A percentile compares a stretch with the other conserved stretches of the same genome.
phyloP scores from a whole-genome alignment of 2,888 invertebrate species.

The Rhingia rostrata region DNA sequence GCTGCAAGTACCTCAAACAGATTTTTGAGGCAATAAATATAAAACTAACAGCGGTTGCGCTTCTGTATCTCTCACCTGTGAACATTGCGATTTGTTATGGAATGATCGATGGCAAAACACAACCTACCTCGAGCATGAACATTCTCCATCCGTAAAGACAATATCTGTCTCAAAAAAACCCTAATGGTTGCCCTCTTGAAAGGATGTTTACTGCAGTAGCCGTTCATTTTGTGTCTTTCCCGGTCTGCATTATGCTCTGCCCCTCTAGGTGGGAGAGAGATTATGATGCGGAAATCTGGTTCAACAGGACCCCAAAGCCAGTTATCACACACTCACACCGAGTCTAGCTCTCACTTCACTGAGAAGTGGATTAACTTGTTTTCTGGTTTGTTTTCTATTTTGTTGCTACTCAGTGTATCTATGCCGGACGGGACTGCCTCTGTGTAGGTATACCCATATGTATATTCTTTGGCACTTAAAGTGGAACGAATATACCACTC shows the following conservation, averaged over 20 bases:
- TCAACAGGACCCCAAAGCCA: constrained; percentile 68
- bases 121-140: constrained; percentile 1
- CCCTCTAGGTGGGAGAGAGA: constrained; percentile 45
- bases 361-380: constrained; percentile 62
- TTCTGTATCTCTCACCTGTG: neutral
- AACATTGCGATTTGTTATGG: neutral
- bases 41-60: neutral
- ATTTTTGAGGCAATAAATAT: neutral
- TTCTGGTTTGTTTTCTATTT: constrained; percentile 25
- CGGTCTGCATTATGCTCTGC: neutral
- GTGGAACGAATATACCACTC: constrained; percentile 50
- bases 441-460: neutral
- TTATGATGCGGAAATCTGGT: constrained; percentile 66
- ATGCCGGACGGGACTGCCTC: neutral
- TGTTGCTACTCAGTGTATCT: constrained; percentile 14
- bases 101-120: neutral
- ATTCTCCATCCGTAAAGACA: neutral
- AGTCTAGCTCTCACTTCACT: constrained; percentile 34
- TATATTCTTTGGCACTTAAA: constrained; percentile 37
- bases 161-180: neutral
- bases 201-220: constrained; percentile 16
- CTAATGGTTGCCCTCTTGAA: neutral
- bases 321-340: constrained; percentile 47
- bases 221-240: neutral
- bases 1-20: neutral